phyloP scores from a whole-genome alignment of 2,113 vertebrate genomes.

The Arizona elegans region DNA sequence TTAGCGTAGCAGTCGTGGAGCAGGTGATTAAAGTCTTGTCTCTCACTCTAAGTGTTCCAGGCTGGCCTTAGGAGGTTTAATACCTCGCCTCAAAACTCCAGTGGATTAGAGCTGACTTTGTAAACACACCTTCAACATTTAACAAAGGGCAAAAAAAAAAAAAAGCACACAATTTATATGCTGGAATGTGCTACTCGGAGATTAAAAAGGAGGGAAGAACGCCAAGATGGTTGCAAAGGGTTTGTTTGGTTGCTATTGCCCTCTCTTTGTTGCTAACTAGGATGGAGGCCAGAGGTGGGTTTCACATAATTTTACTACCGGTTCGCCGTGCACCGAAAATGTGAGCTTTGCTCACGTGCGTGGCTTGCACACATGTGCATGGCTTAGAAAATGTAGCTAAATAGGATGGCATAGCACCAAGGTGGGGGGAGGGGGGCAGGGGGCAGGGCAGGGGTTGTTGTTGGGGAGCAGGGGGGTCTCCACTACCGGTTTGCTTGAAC shows the following conservation, averaged over 20 bases:
- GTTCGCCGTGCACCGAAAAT: too few relatives aligned
- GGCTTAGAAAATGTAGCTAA: too few relatives aligned
- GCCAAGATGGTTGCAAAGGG: slow-evolving; percentile 54
- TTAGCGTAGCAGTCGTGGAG: slow-evolving; percentile 46
- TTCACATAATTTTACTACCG: too few relatives aligned
- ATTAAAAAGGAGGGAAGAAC: slow-evolving; percentile 41
- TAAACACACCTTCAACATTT: slow-evolving; percentile 70
- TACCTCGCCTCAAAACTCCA: slow-evolving; percentile 65
- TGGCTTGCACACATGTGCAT: rapidly evolving
- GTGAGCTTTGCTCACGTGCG: too few relatives aligned
- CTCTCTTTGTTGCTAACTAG: slow-evolving; percentile 45
- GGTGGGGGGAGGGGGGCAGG: too few relatives aligned
- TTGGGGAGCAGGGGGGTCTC: too few relatives aligned
- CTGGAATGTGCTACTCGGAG: slow-evolving; percentile 46
- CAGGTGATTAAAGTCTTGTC: slow-evolving; percentile 67
- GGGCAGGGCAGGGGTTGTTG: too few relatives aligned
- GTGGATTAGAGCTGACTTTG: slow-evolving; percentile 65
- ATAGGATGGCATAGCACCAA: too few relatives aligned
- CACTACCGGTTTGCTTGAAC: too few relatives aligned
- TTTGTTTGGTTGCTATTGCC: slow-evolving; percentile 25
- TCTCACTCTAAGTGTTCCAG: slow-evolving; percentile 66
- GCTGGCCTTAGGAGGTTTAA: slow-evolving; percentile 65
- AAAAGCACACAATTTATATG: slow-evolving; percentile 45
- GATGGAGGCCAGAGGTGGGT: not conserved
- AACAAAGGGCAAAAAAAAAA: slow-evolving; percentile 58